Evolutionary conservation across 2,797 vertebrate species (phyloP).

Genomic region (Enteromius argenteus): DNA sequence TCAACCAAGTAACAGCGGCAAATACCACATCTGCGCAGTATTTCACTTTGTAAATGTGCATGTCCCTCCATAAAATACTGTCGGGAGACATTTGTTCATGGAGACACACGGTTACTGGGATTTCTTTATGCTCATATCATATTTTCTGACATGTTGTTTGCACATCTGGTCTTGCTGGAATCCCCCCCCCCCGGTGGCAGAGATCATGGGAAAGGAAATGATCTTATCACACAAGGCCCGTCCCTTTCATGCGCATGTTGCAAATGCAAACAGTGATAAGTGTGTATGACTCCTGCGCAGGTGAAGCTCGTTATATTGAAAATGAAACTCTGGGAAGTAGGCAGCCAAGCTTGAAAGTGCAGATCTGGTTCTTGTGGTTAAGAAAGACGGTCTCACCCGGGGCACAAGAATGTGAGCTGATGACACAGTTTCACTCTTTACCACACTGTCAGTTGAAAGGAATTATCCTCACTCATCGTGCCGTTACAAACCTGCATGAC

Average conservation of each 20-base stretch:
- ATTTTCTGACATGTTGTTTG: not conserved
- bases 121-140: not conserved
- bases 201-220: constrained; percentile 35
- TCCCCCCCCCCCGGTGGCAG: not conserved
- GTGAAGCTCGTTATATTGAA: constrained; percentile 29
- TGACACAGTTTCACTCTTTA: constrained; percentile 32
- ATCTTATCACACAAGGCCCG: constrained; percentile 11
- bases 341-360: not conserved
- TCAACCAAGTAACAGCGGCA: not conserved
- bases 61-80: not conserved
- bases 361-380: constrained; percentile 48
- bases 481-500: not conserved
- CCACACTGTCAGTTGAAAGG: constrained; percentile 10
- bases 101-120: not conserved
- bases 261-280: constrained; percentile 21
- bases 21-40: not conserved
- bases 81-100: not conserved
- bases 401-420: constrained; percentile 7
- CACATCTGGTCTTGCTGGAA: constrained; percentile 25
- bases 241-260: constrained; percentile 30
- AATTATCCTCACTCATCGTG: not conserved
- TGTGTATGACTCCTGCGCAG: not conserved
- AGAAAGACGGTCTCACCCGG: constrained; percentile 9
- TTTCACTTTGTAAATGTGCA: not conserved
- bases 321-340: constrained; percentile 18